A percentile compares a stretch with the other conserved stretches of the same genome.
Evolutionary conservation across 2,888 invertebrate species (phyloP).

Genomic region (Arge pagana): DNA sequence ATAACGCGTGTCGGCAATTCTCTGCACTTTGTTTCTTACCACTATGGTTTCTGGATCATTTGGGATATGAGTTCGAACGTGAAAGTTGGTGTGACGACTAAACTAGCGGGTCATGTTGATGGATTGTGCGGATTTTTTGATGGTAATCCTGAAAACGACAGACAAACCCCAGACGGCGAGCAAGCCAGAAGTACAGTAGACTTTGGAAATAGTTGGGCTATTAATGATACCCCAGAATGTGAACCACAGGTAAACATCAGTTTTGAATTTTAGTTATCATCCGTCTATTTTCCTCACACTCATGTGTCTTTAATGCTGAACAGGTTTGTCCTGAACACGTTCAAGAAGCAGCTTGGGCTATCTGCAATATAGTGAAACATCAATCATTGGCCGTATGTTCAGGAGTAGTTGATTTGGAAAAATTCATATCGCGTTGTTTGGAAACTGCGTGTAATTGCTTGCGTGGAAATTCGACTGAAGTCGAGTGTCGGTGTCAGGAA

Average conservation of each 20-base stretch:
- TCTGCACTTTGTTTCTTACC: conserved; percentile 70
- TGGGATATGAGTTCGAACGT: conserved; percentile 72
- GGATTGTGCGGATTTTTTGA: conserved; percentile 83
- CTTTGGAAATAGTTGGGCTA: conserved; percentile 77
- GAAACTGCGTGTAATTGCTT: conserved; percentile 79
- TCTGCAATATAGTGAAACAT: conserved; percentile 72
- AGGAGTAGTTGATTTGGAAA: conserved; percentile 68
- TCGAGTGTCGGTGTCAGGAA: conserved; percentile 71
- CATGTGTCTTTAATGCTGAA: conserved; percentile 47
- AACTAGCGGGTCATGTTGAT: conserved; percentile 68
- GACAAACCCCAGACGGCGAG: conserved; percentile 70
- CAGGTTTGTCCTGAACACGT: conserved; percentile 66
- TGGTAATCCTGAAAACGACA: conserved; percentile 69
- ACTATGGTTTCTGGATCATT: conserved; percentile 75
- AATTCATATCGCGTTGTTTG: conserved; percentile 73
- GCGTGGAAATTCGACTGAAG: conserved; percentile 53
- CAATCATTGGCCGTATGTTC: conserved; percentile 70
- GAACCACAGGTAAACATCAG: conserved; percentile 54
- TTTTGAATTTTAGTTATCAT: neutral
- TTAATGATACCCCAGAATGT: conserved; percentile 58
- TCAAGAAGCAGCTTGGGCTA: conserved; percentile 68
- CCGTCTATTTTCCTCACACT: neutral
- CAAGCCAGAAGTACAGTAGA: conserved; percentile 67
- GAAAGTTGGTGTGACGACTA: conserved; percentile 72
- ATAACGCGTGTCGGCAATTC: conserved; percentile 73